Conservation (phyloP, 2,797 vertebrate species). For the Pantherophis alleghaniensis region DNA sequence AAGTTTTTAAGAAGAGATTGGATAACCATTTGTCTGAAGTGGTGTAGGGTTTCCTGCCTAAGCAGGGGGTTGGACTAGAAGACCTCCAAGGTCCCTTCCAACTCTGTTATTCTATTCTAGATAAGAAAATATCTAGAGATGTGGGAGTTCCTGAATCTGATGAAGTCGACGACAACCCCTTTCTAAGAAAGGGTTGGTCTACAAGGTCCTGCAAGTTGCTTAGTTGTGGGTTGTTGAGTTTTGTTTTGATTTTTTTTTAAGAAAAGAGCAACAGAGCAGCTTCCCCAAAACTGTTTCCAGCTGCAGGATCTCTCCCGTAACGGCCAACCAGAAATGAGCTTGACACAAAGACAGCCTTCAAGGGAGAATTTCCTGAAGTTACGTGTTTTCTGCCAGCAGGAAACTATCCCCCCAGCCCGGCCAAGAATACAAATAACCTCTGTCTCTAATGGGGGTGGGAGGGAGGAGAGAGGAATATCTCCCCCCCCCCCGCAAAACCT, state of each 20-base stretch:
- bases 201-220: background rate
- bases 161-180: background rate
- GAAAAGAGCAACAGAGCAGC: background rate
- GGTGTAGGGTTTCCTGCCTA: too few species aligned
- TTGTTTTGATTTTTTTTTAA: background rate
- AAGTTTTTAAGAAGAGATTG: too few species aligned
- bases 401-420: slow-evolving; percentile 24
- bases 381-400: slow-evolving; percentile 30
- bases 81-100: too few species aligned
- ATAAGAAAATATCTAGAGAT: background rate
- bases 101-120: too few species aligned
- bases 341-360: slow-evolving; percentile 60
- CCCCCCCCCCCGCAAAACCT: background rate
- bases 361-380: slow-evolving; percentile 61
- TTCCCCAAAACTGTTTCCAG: background rate
- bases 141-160: background rate
- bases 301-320: background rate
- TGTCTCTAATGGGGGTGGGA: background rate
- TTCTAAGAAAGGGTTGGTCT: background rate
- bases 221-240: background rate
- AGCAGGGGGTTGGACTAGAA: too few species aligned
- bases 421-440: background rate
- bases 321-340: slow-evolving; percentile 32
- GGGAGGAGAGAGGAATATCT: background rate
- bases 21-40: too few species aligned